Evolutionary conservation across 2,888 invertebrate species (phyloP).

Genomic region (Lordiphosa fenestrarum): DNA sequence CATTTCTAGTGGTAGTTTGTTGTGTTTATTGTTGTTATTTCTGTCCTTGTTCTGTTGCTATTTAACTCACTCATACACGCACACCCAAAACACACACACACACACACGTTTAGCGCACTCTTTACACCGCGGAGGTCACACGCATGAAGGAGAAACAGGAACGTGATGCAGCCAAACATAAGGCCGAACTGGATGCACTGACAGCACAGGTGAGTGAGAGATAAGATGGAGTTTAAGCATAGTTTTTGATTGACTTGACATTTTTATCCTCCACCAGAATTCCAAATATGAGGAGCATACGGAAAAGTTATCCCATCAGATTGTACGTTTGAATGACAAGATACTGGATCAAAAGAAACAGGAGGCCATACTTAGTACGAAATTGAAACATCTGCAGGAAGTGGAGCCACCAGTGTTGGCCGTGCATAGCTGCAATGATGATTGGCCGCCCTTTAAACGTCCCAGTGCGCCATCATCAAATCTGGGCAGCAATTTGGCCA

Average conservation of each 20-base stretch:
- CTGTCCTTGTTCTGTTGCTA: constrained; percentile 19
- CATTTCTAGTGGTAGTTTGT: constrained; percentile 2
- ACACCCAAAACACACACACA: constrained; percentile 1
- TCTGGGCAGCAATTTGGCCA: constrained; percentile 82
- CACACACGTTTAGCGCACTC: constrained; percentile 69
- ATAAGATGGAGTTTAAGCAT: neutral
- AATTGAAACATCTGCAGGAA: constrained; percentile 69
- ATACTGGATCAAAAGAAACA: constrained; percentile 78
- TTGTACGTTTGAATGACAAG: constrained; percentile 77
- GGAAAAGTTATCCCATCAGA: constrained; percentile 76
- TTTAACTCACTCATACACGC: neutral
- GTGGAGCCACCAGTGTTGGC: neutral
- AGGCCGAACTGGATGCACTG: constrained; percentile 62
- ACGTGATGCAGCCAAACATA: constrained; percentile 62
- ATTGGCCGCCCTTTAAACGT: constrained; percentile 58
- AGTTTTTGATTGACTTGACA: neutral
- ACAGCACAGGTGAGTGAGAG: constrained; percentile 65
- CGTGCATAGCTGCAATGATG: constrained; percentile 10
- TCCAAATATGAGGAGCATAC: constrained; percentile 76
- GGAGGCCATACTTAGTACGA: constrained; percentile 74
- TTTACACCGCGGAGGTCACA: constrained; percentile 78
- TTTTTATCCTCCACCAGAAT: constrained; percentile 11
- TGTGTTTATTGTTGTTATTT: constrained; percentile 8
- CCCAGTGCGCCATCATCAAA: constrained; percentile 55
- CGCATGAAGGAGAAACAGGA: constrained; percentile 79